Base-by-base conservation (phyloP, 2,888 invertebrate species). In the Imbricaverruca yamaguchii region DNA sequence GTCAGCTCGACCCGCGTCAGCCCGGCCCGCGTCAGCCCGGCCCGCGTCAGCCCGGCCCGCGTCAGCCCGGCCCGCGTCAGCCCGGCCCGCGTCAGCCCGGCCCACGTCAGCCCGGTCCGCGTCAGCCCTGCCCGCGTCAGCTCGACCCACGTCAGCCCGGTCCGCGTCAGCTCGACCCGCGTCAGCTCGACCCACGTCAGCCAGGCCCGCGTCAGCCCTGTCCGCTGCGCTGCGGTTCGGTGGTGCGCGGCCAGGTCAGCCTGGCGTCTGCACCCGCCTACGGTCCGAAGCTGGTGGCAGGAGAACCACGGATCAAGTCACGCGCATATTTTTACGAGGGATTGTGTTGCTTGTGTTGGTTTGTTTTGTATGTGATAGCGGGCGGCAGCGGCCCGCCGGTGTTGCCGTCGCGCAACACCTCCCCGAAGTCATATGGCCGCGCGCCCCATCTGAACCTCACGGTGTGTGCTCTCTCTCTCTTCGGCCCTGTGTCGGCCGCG, bases 341-440 rank as follows among this genome's bases (percentile, higher is more conserved):
- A 39, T 39, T 69, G 69, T 25, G 25, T 23, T 39, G 39, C 4
- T 39, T 39, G 69, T 69, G 12, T 39, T 39, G 39, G 39, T 69
- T 69, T 23, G 12, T 23, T 39, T 10, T 69, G 69, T 69, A 69
- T 39, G 69, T 69, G 69, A 69, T 69, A 69, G 23, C 69, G 69
- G 69, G 23, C 69, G 25, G 13, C 39, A 39, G 12, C 1, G 15
- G 69, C 39, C 69, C 69, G 69, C 15, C 69, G 23, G 15, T 69
- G 69, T 69, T 39, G n/a, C 39, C 69, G 15, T 39, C 6, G 12
- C 13, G 39, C 39, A 6, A 6, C 65, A 6, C 65, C n/a, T 23
- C n/a, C n/a, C 65, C 65, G 39, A 39, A 39, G 39, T 39, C 39
- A 39, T 39, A 39, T 39, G 39, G 39, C 39, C 39, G 39, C 39